Evolutionary conservation across 2,113 vertebrate genomes (phyloP), one percentile per base, ranked within the genome.

Genomic region (Alligator mississippiensis): DNA sequence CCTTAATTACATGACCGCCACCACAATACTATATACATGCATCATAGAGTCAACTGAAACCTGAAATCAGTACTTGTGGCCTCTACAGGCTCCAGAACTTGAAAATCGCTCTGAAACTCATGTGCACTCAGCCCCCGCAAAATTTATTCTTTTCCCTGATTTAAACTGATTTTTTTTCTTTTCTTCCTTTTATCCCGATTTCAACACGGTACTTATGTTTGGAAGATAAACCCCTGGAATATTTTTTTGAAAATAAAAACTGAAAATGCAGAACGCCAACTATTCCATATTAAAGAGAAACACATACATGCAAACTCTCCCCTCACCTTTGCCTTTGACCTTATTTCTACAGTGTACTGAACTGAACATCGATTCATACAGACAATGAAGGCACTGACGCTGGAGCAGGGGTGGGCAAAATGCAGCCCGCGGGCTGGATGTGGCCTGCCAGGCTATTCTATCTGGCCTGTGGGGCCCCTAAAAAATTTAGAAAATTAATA

Each of bases 1-100:
- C 88, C 84, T 79, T 95, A 96, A 96, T 93, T 95, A 87, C 74
- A 90, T 88, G 64, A 95, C 92, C 85, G 80, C 81, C 90, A 59
- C 10, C 87, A 25, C 79, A 90, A 96, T 2, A n/a, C 90, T 55
- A 9, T 75, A 85, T 75, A 82, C 89, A 47, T 47, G 47, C 47
- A 85, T 27, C 55, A 94, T 88, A 84, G 59, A 93, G 91, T 2
- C 0, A 82, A 62, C 57, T 77, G 94, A 93, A 95, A 90, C 72
- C 68, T 88, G 75, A 95, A 95, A 96, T 93, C 70, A 90, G 57
- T 72, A 87, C 63, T 87, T 38, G 5, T 14, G 89, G 12, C 28
- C 6, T 61, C 68, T 84, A 80, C 38, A 62, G 82, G 66, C 30
- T 90, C 60, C 8, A 58, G 78, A 58, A 80, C 84, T 94, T 85